Evolutionary conservation across 2,888 invertebrate genomes (phyloP), one percentile per base, ranked within the genome.

Genomic region (Lasioglossum oenotherae): DNA sequence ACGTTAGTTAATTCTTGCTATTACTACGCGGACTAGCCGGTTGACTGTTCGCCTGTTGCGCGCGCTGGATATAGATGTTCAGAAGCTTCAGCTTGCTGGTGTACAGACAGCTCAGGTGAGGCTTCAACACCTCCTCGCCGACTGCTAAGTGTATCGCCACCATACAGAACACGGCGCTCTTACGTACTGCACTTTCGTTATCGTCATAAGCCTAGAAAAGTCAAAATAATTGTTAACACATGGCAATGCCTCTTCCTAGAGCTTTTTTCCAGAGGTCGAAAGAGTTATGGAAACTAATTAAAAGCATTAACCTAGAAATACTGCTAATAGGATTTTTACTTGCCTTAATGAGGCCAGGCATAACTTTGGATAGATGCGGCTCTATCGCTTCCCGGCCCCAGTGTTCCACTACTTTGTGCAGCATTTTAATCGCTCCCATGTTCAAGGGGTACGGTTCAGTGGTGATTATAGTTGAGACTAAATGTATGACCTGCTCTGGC

Each of bases 91-190:
- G 96, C 96, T 99, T 99, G 96, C 98, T 98, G 92, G 98, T 98
- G 92, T 98, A 98, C 80, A 99, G 96, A 72, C 97, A 97, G 69
- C 96, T 96, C 84, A 99, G 96, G 94, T 98, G 98, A 4, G 98
- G 98, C 92, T 97, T 96, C 95, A 99, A 96, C 64, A 97, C 96
- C 44, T 98, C 98, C 94, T 99, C 98, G 0, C 99, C 99, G 14
- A 99, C 97, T 67, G 97, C 97, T 94, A 98, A 97, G 93, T 99
- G 98, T 92, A 99, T 97, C 74, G 98, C 98, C 6, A 99, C 99
- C 97, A 99, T 98, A 94, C 99, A 99, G 96, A 99, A 99, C 31
- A 99, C 99, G 19, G 99, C 98, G 91, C 99, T 98, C 95, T 99
- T 99, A 75, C 99, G 97, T 44, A 99, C 98, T 89, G 98, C 97